Evolutionary conservation across 1,140 invertebrate genomes (phyloP).

Genomic region (Saccostrea echinata): DNA sequence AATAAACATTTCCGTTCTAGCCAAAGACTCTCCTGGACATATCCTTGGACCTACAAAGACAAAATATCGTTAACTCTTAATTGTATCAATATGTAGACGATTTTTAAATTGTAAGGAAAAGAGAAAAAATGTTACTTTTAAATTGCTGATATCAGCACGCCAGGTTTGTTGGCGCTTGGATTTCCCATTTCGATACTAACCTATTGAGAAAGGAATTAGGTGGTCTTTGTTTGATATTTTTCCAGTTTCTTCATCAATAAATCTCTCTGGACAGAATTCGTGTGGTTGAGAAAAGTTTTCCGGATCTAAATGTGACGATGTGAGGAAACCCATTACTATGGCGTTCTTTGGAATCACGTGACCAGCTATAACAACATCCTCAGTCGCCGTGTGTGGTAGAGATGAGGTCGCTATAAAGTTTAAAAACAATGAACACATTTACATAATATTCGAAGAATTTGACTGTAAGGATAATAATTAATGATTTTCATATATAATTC

Average conservation of each 20-base stretch:
- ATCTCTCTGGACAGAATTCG: conserved; percentile 85
- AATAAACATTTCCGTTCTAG: conserved; percentile 46
- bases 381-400: conserved; percentile 31
- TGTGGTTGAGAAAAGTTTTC: conserved; percentile 85
- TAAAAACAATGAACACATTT: not conserved
- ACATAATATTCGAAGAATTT: not conserved
- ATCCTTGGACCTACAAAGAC: conserved; percentile 39
- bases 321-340: conserved; percentile 72
- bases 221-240: conserved; percentile 60
- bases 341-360: conserved; percentile 68
- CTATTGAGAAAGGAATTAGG: conserved; percentile 59
- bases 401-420: not conserved
- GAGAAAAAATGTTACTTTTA: not conserved
- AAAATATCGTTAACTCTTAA: not conserved
- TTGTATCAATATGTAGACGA: too few species aligned
- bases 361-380: conserved; percentile 15
- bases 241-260: conserved; percentile 71
- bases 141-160: too few species aligned
- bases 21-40: conserved; percentile 43
- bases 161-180: too few species aligned
- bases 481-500: not conserved
- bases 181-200: conserved; percentile 3
- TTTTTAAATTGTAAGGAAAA: too few species aligned
- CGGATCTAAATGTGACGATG: conserved; percentile 71
- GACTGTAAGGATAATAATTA: not conserved